Evolutionary conservation across 1,140 invertebrate species (phyloP), one percentile per base, ranked within the genome.

Genomic region (Octopus sinensis): DNA sequence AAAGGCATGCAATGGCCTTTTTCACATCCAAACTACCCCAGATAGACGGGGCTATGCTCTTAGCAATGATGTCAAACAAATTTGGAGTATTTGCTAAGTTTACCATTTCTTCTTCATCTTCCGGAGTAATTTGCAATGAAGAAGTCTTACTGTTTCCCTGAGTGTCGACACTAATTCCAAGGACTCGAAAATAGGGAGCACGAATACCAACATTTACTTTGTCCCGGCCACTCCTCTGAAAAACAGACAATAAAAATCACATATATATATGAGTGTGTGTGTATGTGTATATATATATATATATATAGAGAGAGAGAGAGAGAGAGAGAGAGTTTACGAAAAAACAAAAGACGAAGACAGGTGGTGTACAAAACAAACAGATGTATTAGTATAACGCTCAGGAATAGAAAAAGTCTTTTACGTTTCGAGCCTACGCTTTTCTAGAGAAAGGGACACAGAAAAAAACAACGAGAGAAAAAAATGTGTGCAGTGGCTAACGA

Each of bases 21-120:
- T 99, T 99, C 82, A 99, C 98, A 91, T 99, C 98, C 9, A 93
- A 86, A 76, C 94, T 95, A 2, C 98, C 98, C 91, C 94, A 99
- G 84, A 99, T 99, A 86, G 98, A 99, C 0, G 98, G 98, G 12
- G 98, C 98, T 86, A 99, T 95, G 79, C 96, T 98, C 83, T 93
- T 94, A 0, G 96, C 93, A 80, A 99, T 94, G 80, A 94, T 94
- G 7, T 99, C 96, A 88, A 98, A 98, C 68, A 98, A 92, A 90
- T 98, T 94, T 0, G 95, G 92, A 56, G 94, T 94, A 6, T 94
- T 93, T 7, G 97, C 96, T 83, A 99, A 91, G 85, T 95, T 92
- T 13, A 95, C 91, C 88, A 99, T 98, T 82, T 95, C 92, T 86
- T 98, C 96, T 91, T 99, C 98, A 86, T 99, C 98, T 77, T 96